A percentile compares a stretch with the other conserved stretches of the same genome.
These are phyloP conservation scores for Cyclophora punctaria DNA, from an alignment of 2,888 invertebrate species.

Conservation along the genomic window DNA sequence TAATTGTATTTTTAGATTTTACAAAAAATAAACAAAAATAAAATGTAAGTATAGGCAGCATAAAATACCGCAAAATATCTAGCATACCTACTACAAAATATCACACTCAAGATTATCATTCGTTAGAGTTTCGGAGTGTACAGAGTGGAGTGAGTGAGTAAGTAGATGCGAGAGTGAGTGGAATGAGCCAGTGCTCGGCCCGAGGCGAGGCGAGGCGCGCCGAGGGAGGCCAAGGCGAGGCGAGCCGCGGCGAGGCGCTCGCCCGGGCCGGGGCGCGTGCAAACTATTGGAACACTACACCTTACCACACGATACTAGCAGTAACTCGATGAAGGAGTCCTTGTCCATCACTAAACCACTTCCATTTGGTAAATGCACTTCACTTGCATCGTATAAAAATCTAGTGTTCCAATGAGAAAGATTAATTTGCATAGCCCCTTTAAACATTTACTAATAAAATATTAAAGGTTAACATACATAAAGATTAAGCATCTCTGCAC, in stretches of 20 bases:
- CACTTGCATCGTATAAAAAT: too few relatives aligned
- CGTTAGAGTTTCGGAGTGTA: constrained; percentile 22
- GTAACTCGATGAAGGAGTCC: too few relatives aligned
- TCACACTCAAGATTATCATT: constrained; percentile 58
- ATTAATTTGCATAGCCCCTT: constrained; percentile 20
- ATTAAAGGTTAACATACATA: constrained; percentile 76
- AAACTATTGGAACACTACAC: constrained; percentile 8
- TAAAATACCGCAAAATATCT: constrained; percentile 56
- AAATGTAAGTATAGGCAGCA: constrained; percentile 52
- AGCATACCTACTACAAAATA: constrained; percentile 65
- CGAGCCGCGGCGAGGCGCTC: too few relatives aligned
- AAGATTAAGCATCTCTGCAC: constrained; percentile 76
- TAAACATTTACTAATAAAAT: constrained; percentile 76
- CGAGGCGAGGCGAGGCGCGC: constrained; percentile 1
- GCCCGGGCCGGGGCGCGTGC: constrained; percentile 9
- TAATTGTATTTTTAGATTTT: constrained; percentile 47
- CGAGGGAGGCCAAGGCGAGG: neutral
- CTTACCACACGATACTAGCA: too few relatives aligned
- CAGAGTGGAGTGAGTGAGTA: neutral
- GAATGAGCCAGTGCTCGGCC: constrained; percentile 3
- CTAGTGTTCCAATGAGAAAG: too few relatives aligned
- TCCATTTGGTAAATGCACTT: too few relatives aligned
- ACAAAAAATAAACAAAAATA: constrained; percentile 37
- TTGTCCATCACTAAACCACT: too few relatives aligned
- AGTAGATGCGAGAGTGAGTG: constrained; percentile 6